phyloP scores from a whole-genome alignment of 2,888 invertebrate species.

The Shargacucullia verbasci region DNA sequence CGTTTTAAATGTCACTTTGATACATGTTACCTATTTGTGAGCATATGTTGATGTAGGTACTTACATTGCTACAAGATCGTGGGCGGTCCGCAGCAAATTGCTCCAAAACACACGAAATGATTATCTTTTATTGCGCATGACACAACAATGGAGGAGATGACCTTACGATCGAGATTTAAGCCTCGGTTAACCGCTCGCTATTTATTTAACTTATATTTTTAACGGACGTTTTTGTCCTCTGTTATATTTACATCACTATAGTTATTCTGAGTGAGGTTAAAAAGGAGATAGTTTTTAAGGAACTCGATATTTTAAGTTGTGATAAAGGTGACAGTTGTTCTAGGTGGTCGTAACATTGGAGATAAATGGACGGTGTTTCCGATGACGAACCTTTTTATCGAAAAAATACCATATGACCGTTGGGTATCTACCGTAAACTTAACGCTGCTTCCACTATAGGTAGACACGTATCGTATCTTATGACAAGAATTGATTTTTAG shows the following conservation, averaged over 20 bases:
- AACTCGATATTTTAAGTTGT: slow-evolving; percentile 49
- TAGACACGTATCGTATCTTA: slow-evolving; percentile 17
- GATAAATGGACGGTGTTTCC: slow-evolving; percentile 62
- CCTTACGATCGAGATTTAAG: slow-evolving; percentile 78
- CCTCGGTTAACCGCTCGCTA: slow-evolving; percentile 65
- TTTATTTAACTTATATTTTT: slow-evolving; percentile 65
- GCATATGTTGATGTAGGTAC: slow-evolving; percentile 34
- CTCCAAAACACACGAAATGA: slow-evolving; percentile 83
- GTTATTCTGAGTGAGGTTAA: slow-evolving; percentile 20
- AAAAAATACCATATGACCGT: slow-evolving; percentile 43
- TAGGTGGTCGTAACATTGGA: slow-evolving; percentile 71
- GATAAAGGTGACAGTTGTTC: slow-evolving; percentile 52
- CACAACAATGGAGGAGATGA: slow-evolving; percentile 83
- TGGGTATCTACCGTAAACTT: slow-evolving; percentile 28
- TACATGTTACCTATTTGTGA: slow-evolving; percentile 30
- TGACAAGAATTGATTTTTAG: slow-evolving; percentile 29
- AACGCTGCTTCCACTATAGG: slow-evolving; percentile 36
- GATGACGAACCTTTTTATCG: slow-evolving; percentile 61
- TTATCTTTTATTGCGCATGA: slow-evolving; percentile 82
- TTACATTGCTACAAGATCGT: slow-evolving; percentile 56
- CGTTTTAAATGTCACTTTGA: slow-evolving; percentile 34
- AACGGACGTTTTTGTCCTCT: slow-evolving; percentile 49
- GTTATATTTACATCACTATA: slow-evolving; percentile 42
- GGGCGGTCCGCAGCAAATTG: slow-evolving; percentile 78
- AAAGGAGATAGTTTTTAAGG: slow-evolving; percentile 19